phyloP scores from a whole-genome alignment of 2,888 invertebrate genomes.

The Latrodectus elegans region DNA sequence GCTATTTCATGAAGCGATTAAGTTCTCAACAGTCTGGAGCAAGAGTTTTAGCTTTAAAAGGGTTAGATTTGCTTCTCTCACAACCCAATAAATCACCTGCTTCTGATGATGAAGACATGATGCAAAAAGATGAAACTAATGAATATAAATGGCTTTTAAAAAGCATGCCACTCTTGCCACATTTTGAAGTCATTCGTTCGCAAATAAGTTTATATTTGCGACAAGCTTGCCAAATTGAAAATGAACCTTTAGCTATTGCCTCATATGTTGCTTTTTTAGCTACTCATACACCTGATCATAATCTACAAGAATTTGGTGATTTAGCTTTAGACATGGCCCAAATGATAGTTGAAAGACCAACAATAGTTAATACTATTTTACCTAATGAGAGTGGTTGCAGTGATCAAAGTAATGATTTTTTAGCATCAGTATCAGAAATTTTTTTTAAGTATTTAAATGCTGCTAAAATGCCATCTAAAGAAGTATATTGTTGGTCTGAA shows the following conservation, averaged over 20 bases:
- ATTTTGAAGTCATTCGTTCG: constrained; percentile 79
- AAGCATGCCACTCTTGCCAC: constrained; percentile 82
- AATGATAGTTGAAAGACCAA: constrained; percentile 91
- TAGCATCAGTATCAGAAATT: constrained; percentile 74
- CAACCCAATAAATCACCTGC: constrained; percentile 68
- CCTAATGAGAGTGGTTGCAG: constrained; percentile 76
- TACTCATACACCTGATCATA: constrained; percentile 81
- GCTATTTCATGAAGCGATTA: constrained; percentile 89
- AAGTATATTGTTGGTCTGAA: constrained; percentile 78
- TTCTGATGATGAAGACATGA: constrained; percentile 71
- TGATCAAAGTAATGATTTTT: constrained; percentile 70
- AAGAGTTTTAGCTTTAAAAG: constrained; percentile 83
- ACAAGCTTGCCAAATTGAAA: constrained; percentile 82
- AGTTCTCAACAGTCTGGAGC: constrained; percentile 87
- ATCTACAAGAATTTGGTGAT: constrained; percentile 82
- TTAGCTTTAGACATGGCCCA: constrained; percentile 87
- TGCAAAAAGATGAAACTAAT: constrained; percentile 73
- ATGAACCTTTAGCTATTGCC: constrained; percentile 86
- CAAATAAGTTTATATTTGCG: constrained; percentile 79
- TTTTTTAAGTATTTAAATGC: constrained; percentile 75
- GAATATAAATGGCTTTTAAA: constrained; percentile 75
- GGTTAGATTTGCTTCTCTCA: constrained; percentile 71
- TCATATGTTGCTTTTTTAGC: constrained; percentile 91
- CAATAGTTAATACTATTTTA: constrained; percentile 87
- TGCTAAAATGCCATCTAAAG: constrained; percentile 80